Evolutionary conservation across 2,888 invertebrate genomes (phyloP), one percentile per base, ranked within the genome.

Genomic region (Drosophila sordidula): DNA sequence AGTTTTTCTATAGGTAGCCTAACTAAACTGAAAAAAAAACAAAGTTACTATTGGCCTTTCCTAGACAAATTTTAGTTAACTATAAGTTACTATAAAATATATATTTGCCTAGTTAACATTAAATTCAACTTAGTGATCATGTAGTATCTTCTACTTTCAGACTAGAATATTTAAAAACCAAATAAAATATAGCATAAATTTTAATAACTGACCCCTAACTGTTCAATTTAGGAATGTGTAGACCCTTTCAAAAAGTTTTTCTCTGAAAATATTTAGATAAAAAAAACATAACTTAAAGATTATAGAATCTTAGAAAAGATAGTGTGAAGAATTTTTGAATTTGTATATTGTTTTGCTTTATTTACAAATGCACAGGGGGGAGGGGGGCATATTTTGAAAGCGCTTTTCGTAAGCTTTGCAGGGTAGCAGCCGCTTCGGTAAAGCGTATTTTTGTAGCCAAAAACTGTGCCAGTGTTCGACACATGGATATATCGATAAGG

Each of bases 401-500:
- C 74, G 57, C 78, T 67, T 66, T 11, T 51, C 44, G 16, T 34
- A 62, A 78, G 67, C 72, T 71, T 71, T 54, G 77, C 73, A 76
- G 72, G 72, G 50, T 52, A 78, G 66, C 75, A 82, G 86, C 79
- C 63, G 80, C 86, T 78, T 58, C 16, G 41, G 26, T 56, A 41
- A 44, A 52, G 59, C 75, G 54, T 54, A 34, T 47, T 69, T 69
- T 29, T 38, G 36, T 67, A 67, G 52, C 29, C 46, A 55, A 65
- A 65, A 68, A 68, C 32, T 58, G 67, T 69, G 70, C 42, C 57
- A 51, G 34, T 50, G 9, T 38, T 49, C 18, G 54, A 36, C 71
- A 70, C 25, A 16, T 56, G 39, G 18, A 50, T 47, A 32, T 38
- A 52, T 73, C 51, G 51, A 49, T 51, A 64, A 61, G 18, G 18